Evolutionary conservation across 2,888 invertebrate genomes (phyloP), one percentile per base, ranked within the genome.

Genomic region (Epicampocera succincta): DNA sequence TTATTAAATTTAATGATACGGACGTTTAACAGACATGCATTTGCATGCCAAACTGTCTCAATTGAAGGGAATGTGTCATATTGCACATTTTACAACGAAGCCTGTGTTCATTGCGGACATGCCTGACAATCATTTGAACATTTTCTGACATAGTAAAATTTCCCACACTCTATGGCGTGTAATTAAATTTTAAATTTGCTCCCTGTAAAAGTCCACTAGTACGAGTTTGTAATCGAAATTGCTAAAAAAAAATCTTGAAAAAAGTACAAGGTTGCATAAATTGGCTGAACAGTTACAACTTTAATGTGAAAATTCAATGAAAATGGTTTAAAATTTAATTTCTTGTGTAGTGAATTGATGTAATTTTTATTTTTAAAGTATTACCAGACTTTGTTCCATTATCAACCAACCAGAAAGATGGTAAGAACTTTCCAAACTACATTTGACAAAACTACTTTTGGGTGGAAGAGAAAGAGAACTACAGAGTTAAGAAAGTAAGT

Each of bases 111-210:
- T 21, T 15, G 48, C 13, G 61, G 61, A 15, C 38, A 29, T 61
- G 46, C 25, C 12, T 74, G 63, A 21, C 46, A 66, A 17, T 21
- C 38, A n/a, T 29, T 19, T 13, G 21, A 50, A 60, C 29, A 17
- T 13, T n/a, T n/a, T 50, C 60, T 75, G 66, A 68, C 19, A 21
- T 68, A 19, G 33, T 54, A 21, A 56, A 29, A 60, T 68, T 56
- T 29, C 5, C 2, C 21, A 21, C 17, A 25, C 11, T 13, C 46
- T 46, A 65, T 66, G 48, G 38, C 58, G 42, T 38, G 58, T 78
- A 52, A 78, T 78, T 72, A 66, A 44, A 78, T 65, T 78, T 72
- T 58, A 33, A 15, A 15, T 33, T 19, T 50, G 25, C 1, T 11
- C 50, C 48, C 42, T 63, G 12, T 1, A 42, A 73, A 54, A 33